Conservation (phyloP, 2,888 invertebrate species). For the Criorhina ranunculi region DNA sequence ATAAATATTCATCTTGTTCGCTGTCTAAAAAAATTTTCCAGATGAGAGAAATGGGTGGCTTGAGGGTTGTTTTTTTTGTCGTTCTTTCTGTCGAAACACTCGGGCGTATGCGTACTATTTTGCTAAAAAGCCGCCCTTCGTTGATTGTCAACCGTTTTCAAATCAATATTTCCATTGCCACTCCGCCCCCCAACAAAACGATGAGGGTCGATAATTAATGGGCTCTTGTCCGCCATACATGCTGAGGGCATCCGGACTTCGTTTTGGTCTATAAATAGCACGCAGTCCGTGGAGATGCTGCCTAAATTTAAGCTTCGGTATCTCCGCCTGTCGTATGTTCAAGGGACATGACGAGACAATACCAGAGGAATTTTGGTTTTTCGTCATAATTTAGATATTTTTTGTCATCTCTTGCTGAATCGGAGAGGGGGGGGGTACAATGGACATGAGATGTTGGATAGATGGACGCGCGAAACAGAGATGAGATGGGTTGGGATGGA, state of each 20-base stretch:
- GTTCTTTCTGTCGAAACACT: neutral
- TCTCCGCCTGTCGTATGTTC: conserved; percentile 19
- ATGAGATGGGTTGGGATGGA: neutral
- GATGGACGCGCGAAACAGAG: neutral
- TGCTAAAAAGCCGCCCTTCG: conserved; percentile 19
- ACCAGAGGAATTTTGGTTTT: neutral
- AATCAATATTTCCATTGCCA: conserved; percentile 41
- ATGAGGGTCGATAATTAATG: conserved; percentile 32
- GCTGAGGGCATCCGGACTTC: neutral
- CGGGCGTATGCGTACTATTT: conserved; percentile 30
- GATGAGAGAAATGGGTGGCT: neutral
- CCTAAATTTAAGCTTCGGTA: conserved; percentile 33
- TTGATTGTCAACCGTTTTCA: conserved; percentile 27
- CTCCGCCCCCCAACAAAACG: neutral
- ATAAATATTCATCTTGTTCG: conserved; percentile 54
- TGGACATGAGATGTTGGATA: neutral
- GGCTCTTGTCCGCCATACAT: conserved; percentile 20
- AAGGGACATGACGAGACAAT: conserved; percentile 14
- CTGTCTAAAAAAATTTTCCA: conserved; percentile 26
- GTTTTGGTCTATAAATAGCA: conserved; percentile 37
- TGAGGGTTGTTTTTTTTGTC: neutral
- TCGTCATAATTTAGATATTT: conserved; percentile 4
- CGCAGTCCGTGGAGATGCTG: conserved; percentile 2
- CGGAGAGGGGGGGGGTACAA: no score
- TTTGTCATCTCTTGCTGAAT: no score